A percentile compares a stretch with the other conserved stretches of the same genome.
Evolutionary conservation across 2,797 vertebrate species (phyloP).

Genomic region (Harpagifer antarcticus): DNA sequence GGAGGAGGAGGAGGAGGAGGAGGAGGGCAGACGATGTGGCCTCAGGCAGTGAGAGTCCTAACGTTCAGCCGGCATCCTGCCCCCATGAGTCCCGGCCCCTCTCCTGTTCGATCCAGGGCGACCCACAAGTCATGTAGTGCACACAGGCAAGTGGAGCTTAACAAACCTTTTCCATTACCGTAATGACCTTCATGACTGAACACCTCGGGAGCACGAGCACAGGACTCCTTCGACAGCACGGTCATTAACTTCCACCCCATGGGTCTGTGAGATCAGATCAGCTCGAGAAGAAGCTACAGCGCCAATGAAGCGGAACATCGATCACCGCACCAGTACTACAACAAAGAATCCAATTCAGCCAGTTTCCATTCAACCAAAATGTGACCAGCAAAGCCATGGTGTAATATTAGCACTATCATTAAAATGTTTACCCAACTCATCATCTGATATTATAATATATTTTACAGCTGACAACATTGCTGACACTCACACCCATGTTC

Average conservation of each 20-base stretch:
- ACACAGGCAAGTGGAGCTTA: slow-evolving; percentile 49
- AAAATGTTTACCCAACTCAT: not conserved
- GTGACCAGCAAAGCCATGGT: not conserved
- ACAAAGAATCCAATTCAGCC: not conserved
- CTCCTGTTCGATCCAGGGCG: slow-evolving; percentile 20
- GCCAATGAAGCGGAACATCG: slow-evolving; percentile 1
- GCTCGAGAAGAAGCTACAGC: slow-evolving; percentile 10
- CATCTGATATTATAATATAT: not conserved
- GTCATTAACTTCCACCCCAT: slow-evolving; percentile 51
- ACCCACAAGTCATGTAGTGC: slow-evolving; percentile 46
- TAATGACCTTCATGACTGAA: slow-evolving; percentile 70
- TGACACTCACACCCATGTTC: not conserved
- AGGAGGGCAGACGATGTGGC: slow-evolving; percentile 9
- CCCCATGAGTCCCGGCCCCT: slow-evolving; percentile 22
- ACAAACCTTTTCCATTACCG: slow-evolving; percentile 78
- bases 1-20: not conserved
- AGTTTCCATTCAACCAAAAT: too few relatives aligned
- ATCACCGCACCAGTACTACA: slow-evolving; percentile 19
- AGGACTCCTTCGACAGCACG: slow-evolving; percentile 39
- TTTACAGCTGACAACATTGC: not conserved
- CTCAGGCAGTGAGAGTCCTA: slow-evolving; percentile 6
- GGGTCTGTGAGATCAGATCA: slow-evolving; percentile 38
- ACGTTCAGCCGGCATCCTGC: slow-evolving; percentile 25
- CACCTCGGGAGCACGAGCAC: slow-evolving; percentile 40
- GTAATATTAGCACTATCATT: not conserved